Evolutionary conservation across 2,113 vertebrate species (phyloP).

Genomic region (Nothocercus julius): DNA sequence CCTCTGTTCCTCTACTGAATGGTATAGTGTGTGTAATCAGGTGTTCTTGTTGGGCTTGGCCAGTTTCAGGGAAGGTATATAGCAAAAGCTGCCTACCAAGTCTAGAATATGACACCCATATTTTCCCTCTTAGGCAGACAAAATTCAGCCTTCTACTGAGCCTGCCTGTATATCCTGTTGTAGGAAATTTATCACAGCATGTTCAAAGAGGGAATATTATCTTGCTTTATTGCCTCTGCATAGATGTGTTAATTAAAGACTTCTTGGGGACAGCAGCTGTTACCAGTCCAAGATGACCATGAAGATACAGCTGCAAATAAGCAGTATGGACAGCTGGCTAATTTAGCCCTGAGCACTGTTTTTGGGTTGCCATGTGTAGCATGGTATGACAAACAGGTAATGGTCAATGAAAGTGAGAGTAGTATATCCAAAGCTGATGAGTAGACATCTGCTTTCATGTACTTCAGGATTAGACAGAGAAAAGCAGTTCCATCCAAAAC

Average conservation of each 20-base stretch:
- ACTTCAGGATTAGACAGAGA: background rate
- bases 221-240: background rate
- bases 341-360: background rate
- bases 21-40: background rate
- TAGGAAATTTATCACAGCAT: fast-evolving
- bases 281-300: background rate
- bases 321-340: background rate
- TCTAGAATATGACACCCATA: background rate
- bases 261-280: background rate
- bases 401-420: background rate
- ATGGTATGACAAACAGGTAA: background rate
- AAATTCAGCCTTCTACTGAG: background rate
- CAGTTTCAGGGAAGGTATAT: background rate
- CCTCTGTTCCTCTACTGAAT: background rate
- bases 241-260: background rate
- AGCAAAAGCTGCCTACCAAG: background rate
- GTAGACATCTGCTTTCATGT: background rate
- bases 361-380: background rate
- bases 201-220: background rate
- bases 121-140: background rate
- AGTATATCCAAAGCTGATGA: background rate
- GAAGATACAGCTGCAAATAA: background rate
- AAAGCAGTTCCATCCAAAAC: background rate
- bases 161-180: background rate
- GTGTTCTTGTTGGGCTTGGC: background rate